Base-by-base conservation (phyloP, 2,113 vertebrate species). In the Percina caprodes region DNA sequence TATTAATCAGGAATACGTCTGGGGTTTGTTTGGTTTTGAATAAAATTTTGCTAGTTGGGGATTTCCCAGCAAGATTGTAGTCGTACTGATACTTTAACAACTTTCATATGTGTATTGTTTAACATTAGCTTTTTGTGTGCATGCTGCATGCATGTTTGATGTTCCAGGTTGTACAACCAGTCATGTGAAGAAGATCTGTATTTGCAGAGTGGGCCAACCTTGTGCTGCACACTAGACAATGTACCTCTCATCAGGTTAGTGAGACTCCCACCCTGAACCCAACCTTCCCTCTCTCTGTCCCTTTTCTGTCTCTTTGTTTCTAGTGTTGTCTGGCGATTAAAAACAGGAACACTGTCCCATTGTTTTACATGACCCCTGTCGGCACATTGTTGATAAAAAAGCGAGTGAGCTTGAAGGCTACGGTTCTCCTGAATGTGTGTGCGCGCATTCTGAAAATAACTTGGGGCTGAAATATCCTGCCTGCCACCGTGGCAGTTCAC, bases 201-300 rank as follows among this genome's bases (percentile, higher is more conserved):
- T 76, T 73, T 93, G 80, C 94, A 95, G 93, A 95, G 85, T 0
- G 94, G 94, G 26, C 90, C 92, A 35, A 92, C 86, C 16, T 69
- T 95, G 69, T 95, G 94, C 92, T 95, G 94, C 91, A 95, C 94
- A 6, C 88, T 95, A 54, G 94, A 95, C 69, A 93, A 94, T 71
- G 90, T 95, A 79, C 94, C 94, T 68, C 93, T 95, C 69, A 95
- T 95, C 90, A 95, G 94, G 94, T 95, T 69, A 74, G 92, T 87
- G 68, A 86, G 4, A 21, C 54, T 59, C 21, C 39, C 58, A 2
- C 62, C 13, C 46, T 62, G n/a, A 63, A 7, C 45, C 35, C 21
- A 46, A 14, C 42, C 30, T 69, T 2, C 7, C 51, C 51, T 48
- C 62, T 58, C 19, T 24, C 33, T 67, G 59, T 69, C 62, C 66